These are phyloP conservation scores for Cataglyphis livida DNA, from an alignment of 2,888 invertebrate species.

Conservation along the genomic window DNA sequence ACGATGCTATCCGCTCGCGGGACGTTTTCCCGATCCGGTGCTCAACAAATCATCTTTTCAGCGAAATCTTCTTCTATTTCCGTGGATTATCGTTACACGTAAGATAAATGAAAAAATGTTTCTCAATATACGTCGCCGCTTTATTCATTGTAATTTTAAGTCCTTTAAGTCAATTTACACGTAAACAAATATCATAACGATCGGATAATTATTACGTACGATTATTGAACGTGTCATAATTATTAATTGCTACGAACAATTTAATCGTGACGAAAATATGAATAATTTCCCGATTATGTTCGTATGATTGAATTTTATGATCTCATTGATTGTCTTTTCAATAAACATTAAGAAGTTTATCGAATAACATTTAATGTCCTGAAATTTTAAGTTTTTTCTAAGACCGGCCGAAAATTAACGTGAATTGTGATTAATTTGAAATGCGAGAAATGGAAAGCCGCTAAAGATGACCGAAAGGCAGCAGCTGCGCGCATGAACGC, in stretches of 20 bases:
- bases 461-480: not conserved
- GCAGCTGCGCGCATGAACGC: too few relatives aligned
- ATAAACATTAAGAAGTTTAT: not conserved
- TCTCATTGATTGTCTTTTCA: slow-evolving; percentile 8
- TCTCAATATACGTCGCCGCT: not conserved
- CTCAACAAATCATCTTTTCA: slow-evolving; percentile 29
- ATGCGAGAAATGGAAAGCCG: not conserved
- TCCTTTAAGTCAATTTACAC: slow-evolving; percentile 22
- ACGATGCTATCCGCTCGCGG: slow-evolving; percentile 29
- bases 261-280: slow-evolving; percentile 25
- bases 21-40: slow-evolving; percentile 21
- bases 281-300: slow-evolving; percentile 35
- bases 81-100: slow-evolving; percentile 35
- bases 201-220: slow-evolving; percentile 17
- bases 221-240: slow-evolving; percentile 14
- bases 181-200: slow-evolving; percentile 24
- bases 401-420: not conserved
- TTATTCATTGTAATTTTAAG: slow-evolving; percentile 11
- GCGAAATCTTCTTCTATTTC: slow-evolving; percentile 11
- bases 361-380: not conserved
- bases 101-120: not conserved
- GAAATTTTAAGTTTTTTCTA: not conserved
- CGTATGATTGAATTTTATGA: slow-evolving; percentile 10
- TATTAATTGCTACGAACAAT: slow-evolving; percentile 14
- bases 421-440: slow-evolving; percentile 29